phyloP scores from a whole-genome alignment of 2,888 invertebrate species.

The Eristalinus aeneus region DNA sequence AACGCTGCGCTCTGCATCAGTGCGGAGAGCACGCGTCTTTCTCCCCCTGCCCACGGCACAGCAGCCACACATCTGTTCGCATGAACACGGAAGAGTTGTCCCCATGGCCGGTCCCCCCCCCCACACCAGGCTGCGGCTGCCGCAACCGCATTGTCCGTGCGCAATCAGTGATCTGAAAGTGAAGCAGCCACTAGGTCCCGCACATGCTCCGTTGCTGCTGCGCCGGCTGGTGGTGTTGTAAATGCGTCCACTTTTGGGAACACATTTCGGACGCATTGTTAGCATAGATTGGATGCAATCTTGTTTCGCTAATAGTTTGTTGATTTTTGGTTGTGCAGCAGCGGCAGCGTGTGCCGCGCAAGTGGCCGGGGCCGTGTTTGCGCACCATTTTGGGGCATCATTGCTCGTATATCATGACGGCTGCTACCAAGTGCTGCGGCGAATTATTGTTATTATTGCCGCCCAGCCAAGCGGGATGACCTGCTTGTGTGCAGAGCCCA shows the following conservation, averaged over 20 bases:
- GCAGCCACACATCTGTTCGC: constrained; percentile 51
- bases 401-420: constrained; percentile 67
- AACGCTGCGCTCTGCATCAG: background rate
- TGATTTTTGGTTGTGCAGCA: constrained; percentile 47
- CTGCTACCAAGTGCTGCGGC: constrained; percentile 13
- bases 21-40: constrained; percentile 46
- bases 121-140: background rate
- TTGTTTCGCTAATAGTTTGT: constrained; percentile 64
- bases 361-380: constrained; percentile 43
- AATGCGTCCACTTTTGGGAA: constrained; percentile 61
- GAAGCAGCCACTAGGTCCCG: constrained; percentile 44
- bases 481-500: constrained; percentile 12
- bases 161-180: constrained; percentile 62
- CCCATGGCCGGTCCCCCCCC: constrained; percentile 17
- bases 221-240: constrained; percentile 51
- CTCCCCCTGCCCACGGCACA: constrained; percentile 22
- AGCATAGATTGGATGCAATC: constrained; percentile 69
- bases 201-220: constrained; percentile 8
- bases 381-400: constrained; percentile 68
- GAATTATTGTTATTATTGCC: constrained; percentile 61
- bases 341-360: constrained; percentile 60
- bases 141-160: constrained; percentile 48
- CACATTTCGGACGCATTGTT: constrained; percentile 70
- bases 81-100: constrained; percentile 62
- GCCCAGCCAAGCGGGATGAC: constrained; percentile 21